Conservation (phyloP, 2,113 vertebrate species). For the Romanogobio albipinnatus region DNA sequence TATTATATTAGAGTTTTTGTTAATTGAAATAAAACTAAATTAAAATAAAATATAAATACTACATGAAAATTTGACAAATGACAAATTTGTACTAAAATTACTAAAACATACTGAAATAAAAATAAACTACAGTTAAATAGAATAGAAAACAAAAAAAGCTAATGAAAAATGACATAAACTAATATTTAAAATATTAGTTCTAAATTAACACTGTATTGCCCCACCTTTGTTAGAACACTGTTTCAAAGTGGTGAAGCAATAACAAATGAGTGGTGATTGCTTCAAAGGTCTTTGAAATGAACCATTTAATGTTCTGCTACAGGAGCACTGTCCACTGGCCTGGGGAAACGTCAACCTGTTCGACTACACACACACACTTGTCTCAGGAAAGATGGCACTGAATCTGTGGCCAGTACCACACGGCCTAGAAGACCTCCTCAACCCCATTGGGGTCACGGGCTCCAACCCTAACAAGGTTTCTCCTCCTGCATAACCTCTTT, state of each 20-base stretch:
- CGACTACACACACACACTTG: conserved; percentile 96
- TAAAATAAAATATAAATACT: not conserved
- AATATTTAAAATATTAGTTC: no score
- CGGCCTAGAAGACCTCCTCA: conserved; percentile 94
- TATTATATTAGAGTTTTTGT: no score
- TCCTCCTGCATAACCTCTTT: conserved; percentile 18
- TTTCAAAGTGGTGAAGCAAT: no score
- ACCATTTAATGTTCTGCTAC: conserved; percentile 42
- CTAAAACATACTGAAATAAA: no score
- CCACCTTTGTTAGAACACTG: not conserved
- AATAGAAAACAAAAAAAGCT: no score
- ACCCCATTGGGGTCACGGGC: conserved; percentile 95
- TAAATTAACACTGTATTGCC: not conserved
- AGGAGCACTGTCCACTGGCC: conserved; percentile 97
- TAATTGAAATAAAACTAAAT: not conserved
- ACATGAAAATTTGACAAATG: not conserved
- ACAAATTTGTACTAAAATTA: not conserved
- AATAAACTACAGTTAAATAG: no score
- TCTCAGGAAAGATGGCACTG: conserved; percentile 97
- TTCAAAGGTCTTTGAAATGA: not conserved
- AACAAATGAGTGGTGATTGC: not conserved
- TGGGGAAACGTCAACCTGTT: conserved; percentile 99
- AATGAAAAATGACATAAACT: no score
- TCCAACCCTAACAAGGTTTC: conserved; percentile 97
- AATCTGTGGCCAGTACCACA: conserved; percentile 98